Base-by-base conservation (phyloP, 1,140 invertebrate species). In the Lineus longissimus region DNA sequence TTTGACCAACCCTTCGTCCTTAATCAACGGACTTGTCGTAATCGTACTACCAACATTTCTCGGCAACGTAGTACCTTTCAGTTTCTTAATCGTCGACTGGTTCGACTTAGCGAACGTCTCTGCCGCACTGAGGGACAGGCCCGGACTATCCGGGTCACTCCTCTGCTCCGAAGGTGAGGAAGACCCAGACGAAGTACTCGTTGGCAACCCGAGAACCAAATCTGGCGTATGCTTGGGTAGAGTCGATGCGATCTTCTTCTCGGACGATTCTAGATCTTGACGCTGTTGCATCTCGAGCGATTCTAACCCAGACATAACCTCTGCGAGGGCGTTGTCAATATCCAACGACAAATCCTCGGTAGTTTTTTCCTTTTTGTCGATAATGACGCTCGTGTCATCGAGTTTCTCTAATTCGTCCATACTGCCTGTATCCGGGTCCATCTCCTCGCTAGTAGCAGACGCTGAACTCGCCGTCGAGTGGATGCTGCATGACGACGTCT, bases 151-250 rank as follows among this genome's bases (percentile, higher is more conserved):
- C 33, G 62, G 68, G 51, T 66, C 71, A 67, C 65, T 71, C 36
- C 59, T 70, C 63, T 68, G 70, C 36, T 64, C 69, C 45, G 63
- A 70, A 23, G 67, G 70, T 43, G 58, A 69, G 40, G 64, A 66
- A 43, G 68, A 68, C 41, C 63, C 70, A 51, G n/a, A 19, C 4
- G 47, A 51, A 7, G 47, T 51, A 51, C 69, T 71, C 30, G 27
- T 36, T 22, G 92, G 92, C 55, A 94, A 81, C 79, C 93, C 91
- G 85, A 93, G 90, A 30, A 95, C 91, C n/a, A 95, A 82, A 80
- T 95, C 92, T 0, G 92, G 92, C 1, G 92, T 90, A 66, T 90
- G 87, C 67, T 88, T 88, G 22, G 71, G 68, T 29, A 70, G 72
- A 4, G 73, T 68, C 23, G 47, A 27, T 2, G 19, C 70, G 72